Base-by-base conservation (phyloP, 2,113 vertebrate genomes). In the Lagopus muta region DNA sequence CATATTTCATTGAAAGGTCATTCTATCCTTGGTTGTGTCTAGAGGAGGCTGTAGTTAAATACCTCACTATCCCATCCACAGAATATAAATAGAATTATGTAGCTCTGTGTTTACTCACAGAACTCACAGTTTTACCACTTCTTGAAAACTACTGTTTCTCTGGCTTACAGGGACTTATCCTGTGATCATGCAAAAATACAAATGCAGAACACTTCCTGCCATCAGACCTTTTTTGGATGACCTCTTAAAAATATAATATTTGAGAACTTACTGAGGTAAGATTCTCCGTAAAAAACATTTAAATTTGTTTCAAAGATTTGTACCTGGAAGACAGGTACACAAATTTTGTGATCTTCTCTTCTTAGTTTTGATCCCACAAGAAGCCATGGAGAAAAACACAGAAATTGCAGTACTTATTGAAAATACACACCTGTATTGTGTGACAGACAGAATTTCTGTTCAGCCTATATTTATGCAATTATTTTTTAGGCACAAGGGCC, bases 1-100 rank as follows among this genome's bases (percentile, higher is more conserved):
- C 93, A 86, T 96, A 95, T 96, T 96, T 97, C 93, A 96, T 11
- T 92, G 89, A 96, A 96, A 97, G 95, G 92, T 94, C 95, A 96
- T 87, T 90, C 76, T 86, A 89, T 87, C 80, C 78, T 92, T 94
- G 89, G 80, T 90, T 85, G 36, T 93, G 82, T 88, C 85, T 75
- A 91, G 64, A 89, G 84, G 82, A 92, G 50, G 81, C 61, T 91
- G 71, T 13, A 90, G 87, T 91, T 92, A 94, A 84, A 95, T 91
- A 94, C 65, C 54, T 93, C 60, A 93, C 79, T 65, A 78, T 34
- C 20, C 81, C 58, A 85, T n/a, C 64, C 55, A 65, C 54, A 75
- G 89, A 94, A 94, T 90, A 86, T 28, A 88, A 94, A 95, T 70
- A 69, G 20, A 81, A 79, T 76, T 88, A 65, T 0, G 3, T 45